Conservation (phyloP, 2,797 vertebrate genomes). For the Dipus sagitta region DNA sequence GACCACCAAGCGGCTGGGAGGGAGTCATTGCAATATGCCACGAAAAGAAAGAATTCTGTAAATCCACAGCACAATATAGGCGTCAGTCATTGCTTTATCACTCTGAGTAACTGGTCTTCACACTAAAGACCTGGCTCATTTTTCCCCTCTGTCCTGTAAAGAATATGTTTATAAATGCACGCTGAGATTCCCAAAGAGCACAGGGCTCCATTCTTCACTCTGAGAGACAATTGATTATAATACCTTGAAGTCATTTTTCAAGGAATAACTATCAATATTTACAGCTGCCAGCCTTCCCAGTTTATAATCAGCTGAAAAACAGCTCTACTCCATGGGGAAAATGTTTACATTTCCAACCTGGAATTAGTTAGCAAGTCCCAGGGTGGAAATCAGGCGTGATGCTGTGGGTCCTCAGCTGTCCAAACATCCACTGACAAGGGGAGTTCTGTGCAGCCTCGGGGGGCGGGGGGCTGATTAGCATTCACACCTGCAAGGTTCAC, state of each 20-base stretch:
- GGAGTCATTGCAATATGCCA: too few relatives aligned
- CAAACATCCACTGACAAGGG: slow-evolving; percentile 71
- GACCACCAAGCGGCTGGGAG: background rate
- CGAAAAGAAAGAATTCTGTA: background rate
- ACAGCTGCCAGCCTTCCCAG: slow-evolving; percentile 83
- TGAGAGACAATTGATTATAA: slow-evolving; percentile 80
- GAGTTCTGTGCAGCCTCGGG: background rate
- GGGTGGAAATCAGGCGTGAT: slow-evolving; percentile 60
- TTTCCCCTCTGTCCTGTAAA: background rate
- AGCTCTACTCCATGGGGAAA: slow-evolving; percentile 80
- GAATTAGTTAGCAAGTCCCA: slow-evolving; percentile 76
- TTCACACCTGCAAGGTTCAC: accelerated
- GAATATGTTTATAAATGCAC: background rate
- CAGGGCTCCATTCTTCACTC: slow-evolving; percentile 67
- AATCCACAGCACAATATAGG: background rate
- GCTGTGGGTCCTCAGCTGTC: slow-evolving; percentile 73
- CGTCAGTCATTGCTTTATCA: slow-evolving; percentile 5
- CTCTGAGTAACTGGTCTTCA: background rate
- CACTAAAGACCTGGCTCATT: background rate
- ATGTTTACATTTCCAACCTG: slow-evolving; percentile 77
- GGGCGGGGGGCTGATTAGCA: background rate
- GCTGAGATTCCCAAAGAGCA: background rate
- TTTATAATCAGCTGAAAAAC: slow-evolving; percentile 83
- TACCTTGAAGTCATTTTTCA: slow-evolving; percentile 84
- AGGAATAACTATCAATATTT: slow-evolving; percentile 84